These are phyloP conservation scores for Scaptomyza tumidula DNA, from an alignment of 2,888 invertebrate genomes.

Conservation along the genomic window DNA sequence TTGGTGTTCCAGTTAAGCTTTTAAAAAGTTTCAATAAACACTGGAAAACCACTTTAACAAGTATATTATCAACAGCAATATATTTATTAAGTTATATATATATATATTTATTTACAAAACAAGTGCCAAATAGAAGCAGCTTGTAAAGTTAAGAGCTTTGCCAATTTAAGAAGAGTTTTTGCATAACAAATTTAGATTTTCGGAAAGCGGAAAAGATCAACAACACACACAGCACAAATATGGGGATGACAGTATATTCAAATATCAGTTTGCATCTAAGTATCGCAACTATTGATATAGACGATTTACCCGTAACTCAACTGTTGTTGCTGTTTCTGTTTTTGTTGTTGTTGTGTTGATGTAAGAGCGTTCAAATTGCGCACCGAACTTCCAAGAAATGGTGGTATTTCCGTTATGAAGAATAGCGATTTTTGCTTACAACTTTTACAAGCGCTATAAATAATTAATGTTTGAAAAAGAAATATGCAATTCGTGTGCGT, in stretches of 20 bases:
- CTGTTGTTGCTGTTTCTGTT: conserved; percentile 64
- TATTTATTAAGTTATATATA: neutral
- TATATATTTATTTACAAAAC: neutral
- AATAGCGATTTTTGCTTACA: conserved; percentile 83
- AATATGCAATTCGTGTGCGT: neutral
- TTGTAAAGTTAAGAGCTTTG: conserved; percentile 33
- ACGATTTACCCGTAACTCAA: conserved; percentile 83
- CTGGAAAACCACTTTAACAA: conserved; percentile 18
- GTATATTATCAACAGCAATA: neutral
- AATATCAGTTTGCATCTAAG: conserved; percentile 5
- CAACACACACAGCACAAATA: conserved; percentile 42
- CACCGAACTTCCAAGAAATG: conserved; percentile 84
- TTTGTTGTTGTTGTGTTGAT: conserved; percentile 56
- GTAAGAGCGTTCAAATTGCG: conserved; percentile 82
- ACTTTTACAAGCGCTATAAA: conserved; percentile 84
- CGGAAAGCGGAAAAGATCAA: conserved; percentile 38
- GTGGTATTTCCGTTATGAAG: conserved; percentile 83
- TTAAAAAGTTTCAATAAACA: neutral
- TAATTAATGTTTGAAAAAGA: conserved; percentile 4
- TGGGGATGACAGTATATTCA: conserved; percentile 25
- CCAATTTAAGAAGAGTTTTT: conserved; percentile 38
- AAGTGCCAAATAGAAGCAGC: conserved; percentile 27
- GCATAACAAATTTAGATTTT: conserved; percentile 48
- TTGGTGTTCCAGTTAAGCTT: conserved; percentile 15
- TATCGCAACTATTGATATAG: conserved; percentile 30